Base-by-base conservation (phyloP, 2,797 vertebrate species). In the Selene dorsalis region DNA sequence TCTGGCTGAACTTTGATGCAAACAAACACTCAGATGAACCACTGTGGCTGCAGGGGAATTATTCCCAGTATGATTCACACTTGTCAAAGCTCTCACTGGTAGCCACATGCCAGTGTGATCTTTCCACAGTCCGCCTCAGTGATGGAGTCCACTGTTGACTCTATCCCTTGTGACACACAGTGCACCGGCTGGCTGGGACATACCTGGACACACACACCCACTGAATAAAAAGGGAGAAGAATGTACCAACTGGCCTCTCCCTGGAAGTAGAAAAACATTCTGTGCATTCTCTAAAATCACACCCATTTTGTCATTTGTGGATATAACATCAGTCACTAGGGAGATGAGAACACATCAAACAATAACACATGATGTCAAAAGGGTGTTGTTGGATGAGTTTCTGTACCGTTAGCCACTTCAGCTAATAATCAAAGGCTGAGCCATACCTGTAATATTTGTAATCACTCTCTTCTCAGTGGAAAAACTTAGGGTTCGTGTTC, bases 181-280 rank as follows among this genome's bases (percentile, higher is more conserved):
- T 22, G 17, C 62, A 16, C 64, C 38, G 43, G 84, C 84, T 75
- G 84, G 65, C 69, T 50, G 60, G 28, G 69, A 84, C 53, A 78
- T 88, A 92, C 87, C 82, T 91, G 89, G 90, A 90, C 89, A 91
- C 87, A 89, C 93, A 91, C 91, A 75, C 89, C 84, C 88, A 69
- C 70, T 86, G 70, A 82, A 79, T 87, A 69, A 72, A 83, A 86
- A 82, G 75, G 74, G 60, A 84, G 28, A 92, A 78, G 85, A 90
- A 94, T 88, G 84, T 61, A 55, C 53, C 2, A 17, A 30, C 28
- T 58, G 70, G 85, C 87, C 89, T 84, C 90, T 86, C 90, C 92
- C 89, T 55, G 32, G 73, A 10, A 48, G 30, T 26, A 45, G 59
- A 87, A 86, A 66, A 85, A 76, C 90, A 92, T 91, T 88, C 77